A percentile compares a stretch with the other conserved stretches of the same genome.
Conservation (phyloP, 1,140 invertebrate genomes). For the Artemia franciscana region DNA sequence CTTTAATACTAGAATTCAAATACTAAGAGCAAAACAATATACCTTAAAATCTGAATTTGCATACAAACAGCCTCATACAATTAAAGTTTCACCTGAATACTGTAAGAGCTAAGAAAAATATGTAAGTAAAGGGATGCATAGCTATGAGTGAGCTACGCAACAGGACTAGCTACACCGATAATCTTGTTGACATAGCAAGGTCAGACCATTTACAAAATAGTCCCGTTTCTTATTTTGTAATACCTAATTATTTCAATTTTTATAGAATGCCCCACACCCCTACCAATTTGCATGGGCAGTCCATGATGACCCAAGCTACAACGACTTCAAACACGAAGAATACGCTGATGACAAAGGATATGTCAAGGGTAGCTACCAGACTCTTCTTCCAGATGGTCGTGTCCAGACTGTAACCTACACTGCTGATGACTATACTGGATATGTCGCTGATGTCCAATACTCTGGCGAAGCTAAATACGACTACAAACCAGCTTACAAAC, state of each 20-base stretch:
- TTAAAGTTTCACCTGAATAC: no score
- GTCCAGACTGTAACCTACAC: slow-evolving; percentile 49
- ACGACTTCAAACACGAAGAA: slow-evolving; percentile 46
- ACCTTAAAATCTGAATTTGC: no score
- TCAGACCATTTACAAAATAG: no score
- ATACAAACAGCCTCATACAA: no score
- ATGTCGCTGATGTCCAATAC: slow-evolving; percentile 52
- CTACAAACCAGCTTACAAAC: slow-evolving; percentile 8
- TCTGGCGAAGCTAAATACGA: slow-evolving; percentile 40
- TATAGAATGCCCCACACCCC: slow-evolving; percentile 8
- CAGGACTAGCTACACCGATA: no score
- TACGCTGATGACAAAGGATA: slow-evolving; percentile 28
- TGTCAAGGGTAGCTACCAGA: slow-evolving; percentile 43
- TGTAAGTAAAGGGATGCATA: no score
- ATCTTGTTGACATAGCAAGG: no score
- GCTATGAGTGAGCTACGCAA: no score
- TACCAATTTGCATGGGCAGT: slow-evolving; percentile 52
- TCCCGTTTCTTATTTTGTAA: no score
- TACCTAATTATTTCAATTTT: background rate
- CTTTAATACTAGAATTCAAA: no score
- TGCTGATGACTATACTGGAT: slow-evolving; percentile 49
- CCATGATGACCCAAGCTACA: slow-evolving; percentile 35
- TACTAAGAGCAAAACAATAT: no score
- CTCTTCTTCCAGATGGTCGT: slow-evolving; percentile 46
- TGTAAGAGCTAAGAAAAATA: no score